Base-by-base conservation (phyloP, 2,113 vertebrate genomes). In the Calypte anna region DNA sequence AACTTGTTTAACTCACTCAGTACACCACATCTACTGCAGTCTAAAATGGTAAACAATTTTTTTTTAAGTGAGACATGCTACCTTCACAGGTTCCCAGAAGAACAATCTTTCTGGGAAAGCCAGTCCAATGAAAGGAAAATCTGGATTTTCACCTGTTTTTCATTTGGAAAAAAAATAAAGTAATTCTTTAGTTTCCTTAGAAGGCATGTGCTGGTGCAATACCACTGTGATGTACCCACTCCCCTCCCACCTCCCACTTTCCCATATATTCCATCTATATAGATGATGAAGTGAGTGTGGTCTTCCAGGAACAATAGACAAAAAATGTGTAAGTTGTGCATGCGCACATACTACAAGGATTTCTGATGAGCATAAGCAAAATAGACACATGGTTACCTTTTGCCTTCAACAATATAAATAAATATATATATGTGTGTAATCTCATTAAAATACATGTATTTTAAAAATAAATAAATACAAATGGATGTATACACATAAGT, bases 211-310 rank as follows among this genome's bases (percentile, higher is more conserved):
- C 23, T 83, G 15, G 18, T 91, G 21, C 46, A 72, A 10, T 50
- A 28, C 7, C 27, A 33, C 36, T 63, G 5, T 48, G 46, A 48
- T 48, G 46, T 5, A 38, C 7, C 2, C 5, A 2, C 12, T 40
- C 11, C 3, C 2, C 30, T 1, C n/a, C 7, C 1, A 27, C 27
- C 10, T 5, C 7, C n/a, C 2, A 3, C 3, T 27, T 3, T 21
- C 2, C 15, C 6, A 2, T 33, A 64, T 68, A 51, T 76, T 61
- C 17, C 18, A 40, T 0, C 0, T 74, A 3, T 17, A 48, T 3
- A 61, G 44, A 30, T 2, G 10, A 36, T 2, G 7, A 66, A 83
- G 38, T 15, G 20, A 43, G 25, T 59, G 8, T 43, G 25, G 61
- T 75, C 18, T 72, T 78, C n/a, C 36, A 79, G 57, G 46, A 24